phyloP scores from a whole-genome alignment of 2,113 vertebrate genomes.

The Terrapene triunguis region DNA sequence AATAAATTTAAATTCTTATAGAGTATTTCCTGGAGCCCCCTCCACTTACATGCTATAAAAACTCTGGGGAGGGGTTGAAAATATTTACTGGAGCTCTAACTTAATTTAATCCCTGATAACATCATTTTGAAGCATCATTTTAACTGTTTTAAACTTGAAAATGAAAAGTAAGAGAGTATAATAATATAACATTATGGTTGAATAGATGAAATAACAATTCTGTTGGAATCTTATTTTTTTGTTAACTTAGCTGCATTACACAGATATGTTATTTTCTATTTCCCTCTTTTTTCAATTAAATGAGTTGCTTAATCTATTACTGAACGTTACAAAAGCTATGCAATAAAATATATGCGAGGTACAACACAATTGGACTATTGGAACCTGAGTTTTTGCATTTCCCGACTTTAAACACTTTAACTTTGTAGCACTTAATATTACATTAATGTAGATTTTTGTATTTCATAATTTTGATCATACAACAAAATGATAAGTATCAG shows the following conservation, averaged over 20 bases:
- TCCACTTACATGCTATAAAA: too few species aligned
- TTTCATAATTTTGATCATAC: neutral
- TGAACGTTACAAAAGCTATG: conserved; percentile 38
- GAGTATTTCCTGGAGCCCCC: too few species aligned
- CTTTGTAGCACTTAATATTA: neutral
- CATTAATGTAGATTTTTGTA: conserved; percentile 1
- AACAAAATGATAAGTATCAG: neutral
- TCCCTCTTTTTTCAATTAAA: neutral
- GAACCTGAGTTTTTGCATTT: conserved; percentile 10
- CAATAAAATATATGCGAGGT: conserved; percentile 20
- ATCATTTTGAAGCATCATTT: neutral
- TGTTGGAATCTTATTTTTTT: too few species aligned
- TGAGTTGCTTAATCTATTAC: conserved; percentile 50
- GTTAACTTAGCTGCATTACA: conserved; percentile 5
- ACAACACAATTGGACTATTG: neutral
- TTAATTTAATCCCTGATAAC: neutral
- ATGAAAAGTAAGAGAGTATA: neutral
- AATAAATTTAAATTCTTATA: neutral
- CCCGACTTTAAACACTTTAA: conserved; percentile 17
- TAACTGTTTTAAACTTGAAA: neutral
- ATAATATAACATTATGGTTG: neutral
- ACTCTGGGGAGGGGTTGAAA: too few species aligned
- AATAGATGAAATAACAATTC: neutral
- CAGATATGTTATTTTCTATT: conserved; percentile 29
- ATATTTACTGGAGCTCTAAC: too few species aligned